Percentiles rank a stretch among this genome's conserved stretches.
Conservation (phyloP, 2,888 invertebrate species). For the Nomada fabriciana region DNA sequence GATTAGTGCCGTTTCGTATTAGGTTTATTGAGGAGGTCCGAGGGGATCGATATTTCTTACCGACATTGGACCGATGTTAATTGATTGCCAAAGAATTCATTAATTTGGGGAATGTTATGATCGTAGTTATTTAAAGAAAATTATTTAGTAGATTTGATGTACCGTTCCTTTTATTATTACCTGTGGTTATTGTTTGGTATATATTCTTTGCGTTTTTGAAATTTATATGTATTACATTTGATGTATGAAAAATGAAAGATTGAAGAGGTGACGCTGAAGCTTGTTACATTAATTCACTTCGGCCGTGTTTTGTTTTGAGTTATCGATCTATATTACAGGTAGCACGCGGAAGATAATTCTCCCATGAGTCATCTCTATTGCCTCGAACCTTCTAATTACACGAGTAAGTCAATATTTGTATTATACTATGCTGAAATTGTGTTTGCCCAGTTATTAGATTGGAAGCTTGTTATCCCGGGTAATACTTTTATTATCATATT, state of each 20-base stretch:
- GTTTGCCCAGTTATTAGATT: not conserved
- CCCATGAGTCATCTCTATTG: conserved; percentile 29
- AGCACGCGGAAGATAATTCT: conserved; percentile 30
- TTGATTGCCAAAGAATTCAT: too few species aligned
- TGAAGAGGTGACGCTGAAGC: not conserved
- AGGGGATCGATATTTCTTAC: too few species aligned
- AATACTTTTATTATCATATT: not conserved
- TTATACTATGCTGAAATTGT: not conserved
- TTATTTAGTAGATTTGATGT: too few species aligned
- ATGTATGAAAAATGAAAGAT: too few species aligned
- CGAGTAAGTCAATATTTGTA: conserved; percentile 4
- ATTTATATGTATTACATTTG: not conserved
- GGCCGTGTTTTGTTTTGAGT: conserved; percentile 20
- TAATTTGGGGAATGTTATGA: too few species aligned
- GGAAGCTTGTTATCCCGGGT: too few species aligned
- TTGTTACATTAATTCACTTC: conserved; percentile 8
- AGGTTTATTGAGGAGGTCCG: too few species aligned
- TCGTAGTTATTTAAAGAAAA: too few species aligned
- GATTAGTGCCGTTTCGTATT: too few species aligned
- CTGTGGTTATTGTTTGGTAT: not conserved
- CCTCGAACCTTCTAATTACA: conserved; percentile 8
- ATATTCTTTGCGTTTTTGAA: not conserved
- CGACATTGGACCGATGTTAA: too few species aligned
- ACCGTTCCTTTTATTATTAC: not conserved
- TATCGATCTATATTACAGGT: conserved; percentile 37